Conservation (phyloP, 2,888 invertebrate genomes). For the Spodoptera littoralis region DNA sequence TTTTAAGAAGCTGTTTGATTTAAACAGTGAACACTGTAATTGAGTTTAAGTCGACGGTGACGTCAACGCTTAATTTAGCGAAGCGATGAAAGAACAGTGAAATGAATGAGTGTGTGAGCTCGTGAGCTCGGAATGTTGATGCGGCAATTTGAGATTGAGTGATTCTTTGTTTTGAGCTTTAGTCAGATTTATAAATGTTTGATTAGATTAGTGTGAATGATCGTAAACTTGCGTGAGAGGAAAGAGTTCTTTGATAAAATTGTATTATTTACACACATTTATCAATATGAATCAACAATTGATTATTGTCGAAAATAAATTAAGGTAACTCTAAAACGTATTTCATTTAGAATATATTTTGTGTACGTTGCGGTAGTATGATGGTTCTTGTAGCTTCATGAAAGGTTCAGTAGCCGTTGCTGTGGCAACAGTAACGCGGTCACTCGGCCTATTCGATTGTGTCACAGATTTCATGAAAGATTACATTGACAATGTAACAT, state of each 20-base stretch:
- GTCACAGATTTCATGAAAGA: conserved; percentile 16
- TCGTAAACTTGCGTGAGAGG: too few relatives aligned
- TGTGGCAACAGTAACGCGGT: conserved; percentile 62
- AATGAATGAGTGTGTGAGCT: conserved; percentile 24
- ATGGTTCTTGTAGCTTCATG: conserved; percentile 30
- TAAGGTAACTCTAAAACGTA: too few relatives aligned
- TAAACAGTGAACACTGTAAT: conserved; percentile 46
- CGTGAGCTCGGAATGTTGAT: conserved; percentile 24
- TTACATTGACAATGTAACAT: background rate
- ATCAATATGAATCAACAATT: too few relatives aligned
- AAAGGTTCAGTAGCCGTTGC: conserved; percentile 58
- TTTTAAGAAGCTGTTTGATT: conserved; percentile 32
- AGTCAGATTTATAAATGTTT: background rate
- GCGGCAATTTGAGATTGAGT: background rate
- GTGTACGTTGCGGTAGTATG: background rate
- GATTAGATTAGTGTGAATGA: too few relatives aligned
- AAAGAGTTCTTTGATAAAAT: too few relatives aligned
- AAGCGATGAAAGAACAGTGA: conserved; percentile 39
- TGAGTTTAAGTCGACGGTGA: conserved; percentile 41
- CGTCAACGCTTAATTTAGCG: conserved; percentile 40
- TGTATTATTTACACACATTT: too few relatives aligned
- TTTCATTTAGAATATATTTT: background rate
- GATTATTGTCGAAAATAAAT: too few relatives aligned
- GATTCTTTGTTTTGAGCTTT: background rate
- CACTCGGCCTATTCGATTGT: conserved; percentile 34